Conservation (phyloP, 2,113 vertebrate species). For the Carettochelys insculpta region DNA sequence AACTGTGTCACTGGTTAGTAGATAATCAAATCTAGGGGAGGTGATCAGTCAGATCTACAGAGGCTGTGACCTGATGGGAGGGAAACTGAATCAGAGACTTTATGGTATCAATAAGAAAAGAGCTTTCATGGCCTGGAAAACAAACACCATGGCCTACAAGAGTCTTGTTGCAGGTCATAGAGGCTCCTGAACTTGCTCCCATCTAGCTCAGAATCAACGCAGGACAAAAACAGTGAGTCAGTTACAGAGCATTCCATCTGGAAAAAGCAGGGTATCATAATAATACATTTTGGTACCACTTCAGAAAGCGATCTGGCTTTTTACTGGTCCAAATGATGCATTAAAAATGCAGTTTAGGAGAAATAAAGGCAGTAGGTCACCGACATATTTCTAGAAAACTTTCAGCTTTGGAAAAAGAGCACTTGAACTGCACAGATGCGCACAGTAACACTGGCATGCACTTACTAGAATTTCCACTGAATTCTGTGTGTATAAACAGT, state of each 20-base stretch:
- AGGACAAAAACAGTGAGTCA: neutral
- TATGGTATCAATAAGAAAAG: neutral
- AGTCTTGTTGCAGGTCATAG: neutral
- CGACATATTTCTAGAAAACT: too few species aligned
- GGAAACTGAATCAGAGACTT: neutral
- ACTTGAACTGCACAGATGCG: too few species aligned
- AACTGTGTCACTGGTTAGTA: neutral
- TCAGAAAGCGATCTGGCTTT: neutral
- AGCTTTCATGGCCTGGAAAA: neutral
- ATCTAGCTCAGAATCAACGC: neutral
- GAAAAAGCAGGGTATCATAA: neutral
- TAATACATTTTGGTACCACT: neutral
- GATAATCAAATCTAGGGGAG: neutral
- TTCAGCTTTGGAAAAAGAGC: neutral
- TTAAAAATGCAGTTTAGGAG: neutral
- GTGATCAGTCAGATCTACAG: neutral
- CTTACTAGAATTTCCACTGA: neutral
- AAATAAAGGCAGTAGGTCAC: neutral
- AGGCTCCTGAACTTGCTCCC: neutral
- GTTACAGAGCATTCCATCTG: neutral
- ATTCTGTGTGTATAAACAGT: neutral
- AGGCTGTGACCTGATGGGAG: neutral
- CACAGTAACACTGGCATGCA: neutral
- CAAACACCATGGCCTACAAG: neutral
- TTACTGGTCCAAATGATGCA: neutral